Conservation (phyloP, 2,113 vertebrate species). For the Antigone vipio region DNA sequence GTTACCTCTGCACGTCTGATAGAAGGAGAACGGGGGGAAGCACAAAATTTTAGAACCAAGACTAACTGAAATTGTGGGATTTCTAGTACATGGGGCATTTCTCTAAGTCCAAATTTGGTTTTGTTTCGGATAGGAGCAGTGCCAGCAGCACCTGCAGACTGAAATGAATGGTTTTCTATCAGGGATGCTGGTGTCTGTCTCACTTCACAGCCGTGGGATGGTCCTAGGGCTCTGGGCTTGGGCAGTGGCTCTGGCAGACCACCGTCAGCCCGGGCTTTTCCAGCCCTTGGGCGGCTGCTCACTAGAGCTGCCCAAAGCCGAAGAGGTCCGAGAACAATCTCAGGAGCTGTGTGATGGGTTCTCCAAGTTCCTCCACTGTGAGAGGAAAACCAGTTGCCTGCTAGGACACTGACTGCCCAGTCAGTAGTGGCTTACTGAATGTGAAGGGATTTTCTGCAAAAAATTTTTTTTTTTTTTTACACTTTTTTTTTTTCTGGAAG, state of each 20-base stretch:
- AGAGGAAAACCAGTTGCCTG: background rate
- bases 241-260: background rate
- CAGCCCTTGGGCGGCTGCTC: fast-evolving
- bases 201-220: fast-evolving
- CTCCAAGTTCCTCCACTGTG: background rate
- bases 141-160: background rate
- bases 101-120: background rate
- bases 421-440: background rate
- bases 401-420: background rate
- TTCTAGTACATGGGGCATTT: background rate
- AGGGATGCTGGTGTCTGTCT: background rate
- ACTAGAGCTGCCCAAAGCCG: background rate
- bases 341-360: background rate
- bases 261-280: fast-evolving
- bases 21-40: background rate
- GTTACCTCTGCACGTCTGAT: background rate
- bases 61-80: background rate
- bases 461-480: background rate
- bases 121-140: background rate
- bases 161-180: background rate
- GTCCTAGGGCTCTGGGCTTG: background rate
- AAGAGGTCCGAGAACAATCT: background rate
- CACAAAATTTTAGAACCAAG: background rate
- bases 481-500: too few relatives aligned
- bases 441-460: background rate